Percentiles rank a stretch among this genome's conserved stretches.
Conservation (phyloP, 2,888 invertebrate species). For the Dicyrtomina minuta region DNA sequence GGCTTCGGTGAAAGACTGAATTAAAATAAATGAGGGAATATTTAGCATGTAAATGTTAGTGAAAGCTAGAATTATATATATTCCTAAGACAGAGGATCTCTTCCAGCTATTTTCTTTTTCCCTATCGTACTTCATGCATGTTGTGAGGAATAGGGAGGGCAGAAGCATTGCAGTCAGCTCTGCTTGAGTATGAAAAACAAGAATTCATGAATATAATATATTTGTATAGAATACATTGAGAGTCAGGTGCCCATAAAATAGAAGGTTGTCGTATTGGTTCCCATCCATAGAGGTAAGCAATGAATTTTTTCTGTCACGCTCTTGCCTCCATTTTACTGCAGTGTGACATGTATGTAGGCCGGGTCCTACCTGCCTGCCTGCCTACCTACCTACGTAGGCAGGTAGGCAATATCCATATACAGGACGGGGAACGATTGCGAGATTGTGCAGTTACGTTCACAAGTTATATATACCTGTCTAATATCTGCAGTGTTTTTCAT, state of each 20-base stretch:
- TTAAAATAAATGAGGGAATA: not conserved
- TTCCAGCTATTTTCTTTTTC: constrained; percentile 3
- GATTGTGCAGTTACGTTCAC: too few relatives aligned
- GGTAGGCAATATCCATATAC: not conserved
- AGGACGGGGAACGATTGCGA: too few relatives aligned
- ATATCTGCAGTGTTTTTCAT: constrained; percentile 1
- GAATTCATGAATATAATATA: constrained; percentile 16
- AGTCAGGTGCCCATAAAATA: constrained; percentile 23
- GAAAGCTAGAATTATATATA: not conserved
- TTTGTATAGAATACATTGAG: constrained; percentile 1
- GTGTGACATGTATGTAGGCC: too few relatives aligned
- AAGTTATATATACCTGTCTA: not conserved
- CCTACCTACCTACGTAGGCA: not conserved
- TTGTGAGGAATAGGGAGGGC: not conserved
- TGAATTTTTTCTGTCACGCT: constrained; percentile 18
- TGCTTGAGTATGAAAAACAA: constrained; percentile 2
- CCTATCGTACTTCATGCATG: not conserved
- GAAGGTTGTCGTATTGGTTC: constrained; percentile 28
- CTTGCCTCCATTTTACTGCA: not conserved
- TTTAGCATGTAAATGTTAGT: not conserved
- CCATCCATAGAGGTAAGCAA: constrained; percentile 23
- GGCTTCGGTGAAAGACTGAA: not conserved
- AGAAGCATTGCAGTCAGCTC: not conserved
- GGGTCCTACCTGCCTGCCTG: too few relatives aligned
- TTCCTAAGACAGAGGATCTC: not conserved